Conservation (phyloP, 2,113 vertebrate species). For the Protobothrops mucrosquamatus region DNA sequence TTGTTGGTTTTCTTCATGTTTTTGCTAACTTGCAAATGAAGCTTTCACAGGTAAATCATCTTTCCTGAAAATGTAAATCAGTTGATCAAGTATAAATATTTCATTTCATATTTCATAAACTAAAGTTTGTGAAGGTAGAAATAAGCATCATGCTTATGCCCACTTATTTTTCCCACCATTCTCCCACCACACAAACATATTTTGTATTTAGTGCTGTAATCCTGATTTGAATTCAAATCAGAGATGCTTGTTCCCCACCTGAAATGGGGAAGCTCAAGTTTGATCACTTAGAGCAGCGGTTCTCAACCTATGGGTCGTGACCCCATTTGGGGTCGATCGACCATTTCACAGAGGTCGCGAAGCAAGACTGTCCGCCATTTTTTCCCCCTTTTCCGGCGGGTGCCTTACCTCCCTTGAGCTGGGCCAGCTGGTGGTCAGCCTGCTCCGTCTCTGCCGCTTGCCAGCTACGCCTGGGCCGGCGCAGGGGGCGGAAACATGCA, state of each 20-base stretch:
- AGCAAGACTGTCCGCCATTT: too few species aligned
- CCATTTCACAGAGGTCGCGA: too few species aligned
- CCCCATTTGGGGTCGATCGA: too few species aligned
- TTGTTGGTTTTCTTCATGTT: constrained; percentile 96
- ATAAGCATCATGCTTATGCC: not conserved
- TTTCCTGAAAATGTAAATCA: constrained; percentile 36
- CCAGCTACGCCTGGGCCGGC: too few species aligned
- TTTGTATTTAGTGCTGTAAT: not conserved
- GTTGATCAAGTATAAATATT: not conserved
- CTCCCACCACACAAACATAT: not conserved
- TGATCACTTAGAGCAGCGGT: not conserved
- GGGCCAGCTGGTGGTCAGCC: too few species aligned
- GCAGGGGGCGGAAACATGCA: too few species aligned
- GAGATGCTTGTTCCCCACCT: not conserved
- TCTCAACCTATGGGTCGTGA: too few species aligned
- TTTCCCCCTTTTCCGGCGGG: too few species aligned
- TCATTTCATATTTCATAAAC: not conserved
- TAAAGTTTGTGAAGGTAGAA: not conserved
- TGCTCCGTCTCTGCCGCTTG: too few species aligned
- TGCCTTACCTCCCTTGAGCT: too few species aligned
- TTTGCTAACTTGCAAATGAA: constrained; percentile 99
- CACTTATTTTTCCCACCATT: not conserved
- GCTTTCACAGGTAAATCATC: constrained; percentile 87
- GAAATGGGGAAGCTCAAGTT: not conserved
- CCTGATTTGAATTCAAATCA: not conserved